These are phyloP conservation scores for Lacerta bilineata DNA, from an alignment of 2,797 vertebrate species.

Conservation along the genomic window DNA sequence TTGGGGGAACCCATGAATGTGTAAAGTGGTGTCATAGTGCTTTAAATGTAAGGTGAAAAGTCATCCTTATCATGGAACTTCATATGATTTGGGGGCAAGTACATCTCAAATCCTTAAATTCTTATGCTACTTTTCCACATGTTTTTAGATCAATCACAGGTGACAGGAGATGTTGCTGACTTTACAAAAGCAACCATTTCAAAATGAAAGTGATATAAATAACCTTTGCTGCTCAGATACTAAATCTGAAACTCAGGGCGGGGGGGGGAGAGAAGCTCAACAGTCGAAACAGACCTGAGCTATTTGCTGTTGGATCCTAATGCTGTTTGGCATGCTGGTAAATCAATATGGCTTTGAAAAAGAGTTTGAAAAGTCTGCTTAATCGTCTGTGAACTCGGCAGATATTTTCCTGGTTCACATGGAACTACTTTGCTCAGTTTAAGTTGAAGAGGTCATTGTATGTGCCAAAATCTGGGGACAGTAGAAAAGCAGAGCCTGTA, in stretches of 20 bases:
- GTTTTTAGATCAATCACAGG: fast-evolving
- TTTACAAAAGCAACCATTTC: background rate
- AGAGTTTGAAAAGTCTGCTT: background rate
- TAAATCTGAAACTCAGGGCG: background rate
- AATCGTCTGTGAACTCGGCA: background rate
- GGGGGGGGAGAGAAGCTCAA: background rate
- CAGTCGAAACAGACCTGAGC: background rate
- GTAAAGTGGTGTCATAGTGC: too few relatives aligned
- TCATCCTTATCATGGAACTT: too few relatives aligned
- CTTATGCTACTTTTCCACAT: background rate
- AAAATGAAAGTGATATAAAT: background rate
- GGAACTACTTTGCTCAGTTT: constrained; percentile 3
- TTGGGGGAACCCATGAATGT: too few relatives aligned
- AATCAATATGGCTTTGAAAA: constrained; percentile 14
- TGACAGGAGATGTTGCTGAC: fast-evolving
- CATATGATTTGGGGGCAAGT: fast-evolving
- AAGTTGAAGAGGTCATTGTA: background rate
- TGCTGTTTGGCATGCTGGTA: background rate
- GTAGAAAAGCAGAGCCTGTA: background rate
- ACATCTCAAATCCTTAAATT: fast-evolving
- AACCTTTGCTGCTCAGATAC: background rate
- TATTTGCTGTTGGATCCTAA: background rate
- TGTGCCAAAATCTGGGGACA: background rate
- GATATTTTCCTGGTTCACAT: background rate
- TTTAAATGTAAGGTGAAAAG: too few relatives aligned